These are phyloP conservation scores for Cotesia congregata DNA, from an alignment of 2,888 invertebrate genomes.

Conservation along the genomic window DNA sequence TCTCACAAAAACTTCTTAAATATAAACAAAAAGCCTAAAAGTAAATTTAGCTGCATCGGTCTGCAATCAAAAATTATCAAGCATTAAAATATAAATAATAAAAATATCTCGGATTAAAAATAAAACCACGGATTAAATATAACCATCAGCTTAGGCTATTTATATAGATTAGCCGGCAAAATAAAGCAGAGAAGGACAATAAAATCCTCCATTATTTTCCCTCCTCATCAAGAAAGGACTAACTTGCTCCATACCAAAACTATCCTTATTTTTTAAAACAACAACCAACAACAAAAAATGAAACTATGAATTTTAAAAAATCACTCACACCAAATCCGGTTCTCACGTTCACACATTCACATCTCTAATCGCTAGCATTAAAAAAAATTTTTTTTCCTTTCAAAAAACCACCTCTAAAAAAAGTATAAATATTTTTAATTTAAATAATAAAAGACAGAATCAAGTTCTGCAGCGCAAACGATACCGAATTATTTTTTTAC, in stretches of 20 bases:
- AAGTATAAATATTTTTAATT: constrained; percentile 2
- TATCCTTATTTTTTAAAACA: neutral
- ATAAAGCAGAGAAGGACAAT: constrained; percentile 63
- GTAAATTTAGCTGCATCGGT: too few relatives aligned
- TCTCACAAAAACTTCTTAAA: too few relatives aligned
- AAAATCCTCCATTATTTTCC: constrained; percentile 45
- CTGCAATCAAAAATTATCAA: neutral
- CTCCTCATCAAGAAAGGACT: neutral
- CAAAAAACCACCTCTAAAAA: neutral
- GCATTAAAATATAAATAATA: neutral
- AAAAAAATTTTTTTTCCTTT: constrained; percentile 25
- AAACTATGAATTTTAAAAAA: constrained; percentile 37
- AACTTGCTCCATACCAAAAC: neutral
- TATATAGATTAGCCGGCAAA: constrained; percentile 69
- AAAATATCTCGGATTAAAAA: neutral
- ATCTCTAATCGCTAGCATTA: constrained; percentile 50
- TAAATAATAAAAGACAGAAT: constrained; percentile 20
- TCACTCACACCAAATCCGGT: constrained; percentile 55
- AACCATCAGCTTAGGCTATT: constrained; percentile 66
- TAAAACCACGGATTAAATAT: constrained; percentile 62
- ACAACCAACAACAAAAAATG: neutral
- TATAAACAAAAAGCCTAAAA: too few relatives aligned
- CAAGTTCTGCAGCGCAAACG: constrained; percentile 8
- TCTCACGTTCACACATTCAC: constrained; percentile 55
- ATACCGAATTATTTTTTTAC: neutral